Base-by-base conservation (phyloP, 2,888 invertebrate genomes). In the Drosophila sordidapex region DNA sequence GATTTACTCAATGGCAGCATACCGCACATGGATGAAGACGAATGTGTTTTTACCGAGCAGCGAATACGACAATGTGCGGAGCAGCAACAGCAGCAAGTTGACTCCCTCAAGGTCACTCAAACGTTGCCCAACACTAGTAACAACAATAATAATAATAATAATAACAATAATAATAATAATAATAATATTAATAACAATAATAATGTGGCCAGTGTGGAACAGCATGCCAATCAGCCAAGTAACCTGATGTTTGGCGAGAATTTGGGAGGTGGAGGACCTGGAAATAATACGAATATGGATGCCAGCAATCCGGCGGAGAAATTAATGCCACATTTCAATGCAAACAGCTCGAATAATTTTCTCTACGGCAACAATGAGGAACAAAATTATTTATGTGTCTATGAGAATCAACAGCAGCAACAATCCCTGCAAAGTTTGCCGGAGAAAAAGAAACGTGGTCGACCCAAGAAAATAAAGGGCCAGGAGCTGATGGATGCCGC, bases 1-100 rank as follows among this genome's bases (percentile, higher is more conserved):
- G 99, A 99, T 94, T 98, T 97, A 94, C 94, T 99, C 66, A 97
- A 97, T 93, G 99, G 99, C 4, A 94, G 96, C 60, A 95, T 97
- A 90, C 94, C 97, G 58, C 96, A 97, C 92, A 95, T 98, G 76
- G 97, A 98, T 91, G 98, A 98, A 90, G 95, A 95, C 60, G 98
- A 98, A 94, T 96, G 97, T 90, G 96, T 97, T 63, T 98, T 98
- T 93, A 96, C 95, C 29, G 96, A 96, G 90, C 95, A 95, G 64
- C 95, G 95, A 83, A 94, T 95, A 57, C 95, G 95, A 91, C 95
- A 95, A 82, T 95, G 94, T 90, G 95, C 94, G 82, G 95, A 95
- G 83, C 94, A 94, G 64, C 94, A 95, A 90, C 76, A 52, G 35
- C 35, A 38, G 27, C 38, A 46, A 46, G 46, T 46, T 25, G 25